These are phyloP conservation scores for Tyrannus savana DNA, from an alignment of 2,113 vertebrate species.

Conservation along the genomic window DNA sequence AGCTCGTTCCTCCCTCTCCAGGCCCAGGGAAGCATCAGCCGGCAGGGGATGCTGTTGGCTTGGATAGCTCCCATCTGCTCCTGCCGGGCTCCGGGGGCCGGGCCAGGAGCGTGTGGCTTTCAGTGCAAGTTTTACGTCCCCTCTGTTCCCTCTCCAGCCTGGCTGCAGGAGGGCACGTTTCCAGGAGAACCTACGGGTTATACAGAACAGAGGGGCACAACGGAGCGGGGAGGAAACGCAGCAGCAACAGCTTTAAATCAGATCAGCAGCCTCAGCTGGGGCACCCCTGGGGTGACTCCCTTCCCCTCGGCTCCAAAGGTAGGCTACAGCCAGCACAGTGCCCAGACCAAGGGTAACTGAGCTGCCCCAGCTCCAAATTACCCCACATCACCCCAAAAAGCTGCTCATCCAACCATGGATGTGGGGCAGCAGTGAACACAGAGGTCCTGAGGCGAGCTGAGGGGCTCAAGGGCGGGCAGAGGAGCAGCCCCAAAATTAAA, in stretches of 20 bases:
- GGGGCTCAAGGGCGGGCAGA: neutral
- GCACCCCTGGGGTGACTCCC: neutral
- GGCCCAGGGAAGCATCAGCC: neutral
- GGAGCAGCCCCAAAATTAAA: neutral
- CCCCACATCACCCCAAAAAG: neutral
- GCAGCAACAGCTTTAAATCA: neutral
- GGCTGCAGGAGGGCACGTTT: neutral
- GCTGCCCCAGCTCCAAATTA: neutral
- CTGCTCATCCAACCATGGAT: accelerated
- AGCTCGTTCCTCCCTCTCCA: accelerated
- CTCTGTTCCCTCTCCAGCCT: neutral
- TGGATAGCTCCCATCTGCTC: neutral
- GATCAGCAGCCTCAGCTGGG: neutral
- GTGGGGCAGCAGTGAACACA: accelerated
- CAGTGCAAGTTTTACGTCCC: neutral
- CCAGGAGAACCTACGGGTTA: neutral
- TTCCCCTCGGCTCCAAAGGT: accelerated
- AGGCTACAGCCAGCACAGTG: accelerated
- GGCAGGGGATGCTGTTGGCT: constrained; percentile 41
- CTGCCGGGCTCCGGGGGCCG: neutral
- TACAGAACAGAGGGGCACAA: neutral
- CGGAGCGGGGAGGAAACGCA: neutral
- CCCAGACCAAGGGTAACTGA: neutral
- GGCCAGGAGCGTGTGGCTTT: neutral
- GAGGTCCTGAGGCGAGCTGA: neutral